Conservation (phyloP, 2,797 vertebrate species). For the Mus caroli region DNA sequence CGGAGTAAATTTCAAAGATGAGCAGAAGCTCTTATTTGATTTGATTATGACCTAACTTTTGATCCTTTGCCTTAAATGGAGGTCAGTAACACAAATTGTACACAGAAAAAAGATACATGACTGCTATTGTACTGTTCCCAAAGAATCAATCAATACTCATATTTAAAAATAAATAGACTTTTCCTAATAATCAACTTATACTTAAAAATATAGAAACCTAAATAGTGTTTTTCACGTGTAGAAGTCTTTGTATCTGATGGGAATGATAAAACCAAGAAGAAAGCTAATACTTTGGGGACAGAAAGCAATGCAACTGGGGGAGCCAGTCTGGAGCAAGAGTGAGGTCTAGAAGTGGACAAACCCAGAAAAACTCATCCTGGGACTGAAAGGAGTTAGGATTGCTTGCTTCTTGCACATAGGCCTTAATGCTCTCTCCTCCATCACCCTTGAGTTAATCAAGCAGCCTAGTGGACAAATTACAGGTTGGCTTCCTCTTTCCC, state of each 20-base stretch:
- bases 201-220: not conserved
- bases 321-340: not conserved
- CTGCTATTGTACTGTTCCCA: not conserved
- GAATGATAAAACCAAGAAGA: not conserved
- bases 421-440: not conserved
- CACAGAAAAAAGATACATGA: not conserved
- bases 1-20: not conserved
- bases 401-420: not conserved
- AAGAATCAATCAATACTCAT: not conserved
- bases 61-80: not conserved
- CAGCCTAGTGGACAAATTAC: not conserved
- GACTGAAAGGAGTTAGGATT: not conserved
- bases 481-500: not conserved
- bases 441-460: not conserved
- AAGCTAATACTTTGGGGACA: too few species aligned
- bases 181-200: not conserved
- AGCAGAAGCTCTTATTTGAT: not conserved
- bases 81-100: not conserved
- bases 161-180: not conserved
- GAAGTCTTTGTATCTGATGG: too few species aligned
- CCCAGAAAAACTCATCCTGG: not conserved
- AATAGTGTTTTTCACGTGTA: not conserved
- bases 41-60: not conserved
- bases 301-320: too few species aligned
- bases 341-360: not conserved